A percentile compares a stretch with the other conserved stretches of the same genome.
phyloP scores from a whole-genome alignment of 2,113 vertebrate species.

The Nerophis ophidion region DNA sequence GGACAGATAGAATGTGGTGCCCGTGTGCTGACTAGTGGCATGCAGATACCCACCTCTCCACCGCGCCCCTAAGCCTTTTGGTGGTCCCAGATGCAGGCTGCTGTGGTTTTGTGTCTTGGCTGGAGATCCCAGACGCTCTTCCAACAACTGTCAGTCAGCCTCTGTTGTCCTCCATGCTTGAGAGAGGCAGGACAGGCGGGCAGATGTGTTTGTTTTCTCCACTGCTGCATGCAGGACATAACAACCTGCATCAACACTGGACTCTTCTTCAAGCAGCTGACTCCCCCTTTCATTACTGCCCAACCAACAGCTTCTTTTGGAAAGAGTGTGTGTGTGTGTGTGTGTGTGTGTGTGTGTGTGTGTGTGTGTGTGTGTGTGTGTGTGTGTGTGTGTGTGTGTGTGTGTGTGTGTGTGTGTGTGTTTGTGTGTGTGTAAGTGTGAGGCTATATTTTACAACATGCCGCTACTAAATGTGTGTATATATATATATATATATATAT shows the following conservation, averaged over 20 bases:
- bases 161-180: slow-evolving; percentile 63
- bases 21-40: slow-evolving; percentile 18
- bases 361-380: too few species aligned
- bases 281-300: slow-evolving; percentile 57
- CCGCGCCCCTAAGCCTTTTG: background rate
- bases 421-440: too few species aligned
- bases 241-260: slow-evolving; percentile 62
- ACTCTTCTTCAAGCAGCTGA: slow-evolving; percentile 60
- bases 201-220: slow-evolving; percentile 62
- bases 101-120: slow-evolving; percentile 59
- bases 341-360: slow-evolving; percentile 10
- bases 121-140: slow-evolving; percentile 46
- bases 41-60: slow-evolving; percentile 40
- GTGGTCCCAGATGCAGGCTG: slow-evolving; percentile 31
- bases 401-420: too few species aligned
- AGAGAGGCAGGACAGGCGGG: slow-evolving; percentile 65
- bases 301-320: slow-evolving; percentile 51
- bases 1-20: slow-evolving; percentile 28
- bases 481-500: too few species aligned
- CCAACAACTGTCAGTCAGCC: slow-evolving; percentile 69
- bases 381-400: too few species aligned
- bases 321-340: slow-evolving; percentile 32
- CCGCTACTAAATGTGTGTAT: too few species aligned
- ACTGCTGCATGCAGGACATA: slow-evolving; percentile 55
- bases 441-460: too few species aligned